Evolutionary conservation across 2,888 invertebrate genomes (phyloP), one percentile per base, ranked within the genome.

Genomic region (Drosophila eohydei): DNA sequence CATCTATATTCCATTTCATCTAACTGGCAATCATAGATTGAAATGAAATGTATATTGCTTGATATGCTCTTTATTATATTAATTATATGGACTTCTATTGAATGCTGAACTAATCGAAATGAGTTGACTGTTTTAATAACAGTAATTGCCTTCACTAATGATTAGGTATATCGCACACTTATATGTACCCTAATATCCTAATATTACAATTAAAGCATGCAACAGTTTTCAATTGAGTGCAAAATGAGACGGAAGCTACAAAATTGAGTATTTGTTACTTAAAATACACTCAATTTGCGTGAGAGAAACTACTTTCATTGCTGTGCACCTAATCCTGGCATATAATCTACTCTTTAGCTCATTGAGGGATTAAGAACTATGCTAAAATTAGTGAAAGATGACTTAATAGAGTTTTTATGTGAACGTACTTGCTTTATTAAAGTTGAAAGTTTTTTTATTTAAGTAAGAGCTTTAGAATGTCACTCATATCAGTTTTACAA

Each of bases 141-240:
- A 12, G 16, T 58, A 73, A 77, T 69, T 78, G 54, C 43, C 46
- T 3, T 5, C 30, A 12, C 46, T 52, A 73, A 73, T 66, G 54
- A 58, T 54, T 26, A 58, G 43, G 3, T n/a, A 14, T 54, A 50
- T 41, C 1, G 16, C 16, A 28, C 26, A 58, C 12, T 21, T 21
- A 11, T 44, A 4, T 30, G 1, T 5, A 2, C n/a, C 9, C 28
- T 0, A 14, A 26, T 11, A 28, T 21, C 30, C 28, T 8, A 56
- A 32, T n/a, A 26, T 32, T 50, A 30, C 3, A 16, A 38, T 38
- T 14, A 32, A 6, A 4, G 7, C 30, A 54, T 44, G 51, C 36
- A 60, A 55, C 16, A 56, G 26, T 32, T 36, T 21, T 8, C 14
- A 38, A 40, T 56, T 48, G 52, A 64, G 50, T 57, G 30, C 6